Evolutionary conservation across 2,113 vertebrate species (phyloP).

Genomic region (Ameiurus melas): DNA sequence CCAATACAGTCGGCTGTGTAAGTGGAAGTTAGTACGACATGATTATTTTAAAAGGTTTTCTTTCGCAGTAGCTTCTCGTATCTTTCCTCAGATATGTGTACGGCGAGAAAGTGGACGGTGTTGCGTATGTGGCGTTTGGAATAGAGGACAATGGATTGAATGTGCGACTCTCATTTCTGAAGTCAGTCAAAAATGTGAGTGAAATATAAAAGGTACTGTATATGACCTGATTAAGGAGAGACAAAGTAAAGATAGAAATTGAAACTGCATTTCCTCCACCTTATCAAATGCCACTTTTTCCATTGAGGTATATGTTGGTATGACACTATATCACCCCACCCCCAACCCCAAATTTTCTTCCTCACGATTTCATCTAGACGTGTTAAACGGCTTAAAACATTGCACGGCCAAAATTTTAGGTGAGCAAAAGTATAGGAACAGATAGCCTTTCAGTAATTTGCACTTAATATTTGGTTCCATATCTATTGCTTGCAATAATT

Average conservation of each 20-base stretch:
- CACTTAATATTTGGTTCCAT: too few species aligned
- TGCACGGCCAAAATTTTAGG: neutral
- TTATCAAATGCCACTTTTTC: too few species aligned
- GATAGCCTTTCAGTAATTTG: too few species aligned
- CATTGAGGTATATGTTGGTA: neutral
- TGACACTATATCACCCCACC: neutral
- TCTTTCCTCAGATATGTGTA: slow-evolving; percentile 66
- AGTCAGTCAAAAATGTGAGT: slow-evolving; percentile 72
- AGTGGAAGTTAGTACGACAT: neutral
- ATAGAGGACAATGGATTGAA: slow-evolving; percentile 66
- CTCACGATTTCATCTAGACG: neutral
- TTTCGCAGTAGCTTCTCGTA: neutral
- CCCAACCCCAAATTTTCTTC: too few species aligned
- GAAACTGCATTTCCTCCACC: neutral
- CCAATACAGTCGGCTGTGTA: neutral
- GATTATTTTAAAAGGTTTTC: neutral
- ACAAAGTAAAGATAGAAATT: neutral
- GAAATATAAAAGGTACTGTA: neutral
- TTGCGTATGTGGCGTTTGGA: slow-evolving; percentile 74
- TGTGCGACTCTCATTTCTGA: slow-evolving; percentile 64
- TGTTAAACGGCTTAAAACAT: too few species aligned
- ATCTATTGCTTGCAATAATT: too few species aligned
- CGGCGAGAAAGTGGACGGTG: slow-evolving; percentile 67
- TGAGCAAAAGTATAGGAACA: neutral
- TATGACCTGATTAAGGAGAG: neutral